phyloP scores from a whole-genome alignment of 2,888 invertebrate genomes.

The Cantharis nigra region DNA sequence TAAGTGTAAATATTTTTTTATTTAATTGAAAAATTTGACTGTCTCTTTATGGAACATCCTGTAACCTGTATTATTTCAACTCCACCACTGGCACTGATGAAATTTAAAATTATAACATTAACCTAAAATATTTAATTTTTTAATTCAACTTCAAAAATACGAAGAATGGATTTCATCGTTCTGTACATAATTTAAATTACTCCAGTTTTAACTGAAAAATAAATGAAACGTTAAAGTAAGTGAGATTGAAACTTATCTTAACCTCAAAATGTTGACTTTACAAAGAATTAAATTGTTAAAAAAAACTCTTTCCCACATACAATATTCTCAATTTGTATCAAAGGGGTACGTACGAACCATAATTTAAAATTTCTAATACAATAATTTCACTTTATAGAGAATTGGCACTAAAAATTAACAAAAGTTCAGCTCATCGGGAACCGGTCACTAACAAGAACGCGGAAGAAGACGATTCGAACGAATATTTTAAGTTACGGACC shows the following conservation, averaged over 20 bases:
- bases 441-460: slow-evolving; percentile 40
- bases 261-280: neutral
- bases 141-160: neutral
- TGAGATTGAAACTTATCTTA: neutral
- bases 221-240: neutral
- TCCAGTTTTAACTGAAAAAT: neutral
- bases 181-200: neutral
- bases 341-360: neutral
- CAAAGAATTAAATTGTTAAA: neutral
- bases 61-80: neutral
- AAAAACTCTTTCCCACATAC: neutral
- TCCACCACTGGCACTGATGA: neutral
- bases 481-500: slow-evolving; percentile 88
- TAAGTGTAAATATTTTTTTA: neutral
- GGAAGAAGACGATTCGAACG: slow-evolving; percentile 90
- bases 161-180: neutral
- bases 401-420: slow-evolving; percentile 89
- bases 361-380: neutral
- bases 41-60: too few relatives aligned
- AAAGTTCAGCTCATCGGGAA: slow-evolving; percentile 67
- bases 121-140: neutral
- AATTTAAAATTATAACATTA: neutral
- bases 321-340: neutral
- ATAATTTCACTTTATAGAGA: slow-evolving; percentile 69
- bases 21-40: too few relatives aligned